Conservation (phyloP, 2,888 invertebrate genomes). For the Dascillus cervinus region DNA sequence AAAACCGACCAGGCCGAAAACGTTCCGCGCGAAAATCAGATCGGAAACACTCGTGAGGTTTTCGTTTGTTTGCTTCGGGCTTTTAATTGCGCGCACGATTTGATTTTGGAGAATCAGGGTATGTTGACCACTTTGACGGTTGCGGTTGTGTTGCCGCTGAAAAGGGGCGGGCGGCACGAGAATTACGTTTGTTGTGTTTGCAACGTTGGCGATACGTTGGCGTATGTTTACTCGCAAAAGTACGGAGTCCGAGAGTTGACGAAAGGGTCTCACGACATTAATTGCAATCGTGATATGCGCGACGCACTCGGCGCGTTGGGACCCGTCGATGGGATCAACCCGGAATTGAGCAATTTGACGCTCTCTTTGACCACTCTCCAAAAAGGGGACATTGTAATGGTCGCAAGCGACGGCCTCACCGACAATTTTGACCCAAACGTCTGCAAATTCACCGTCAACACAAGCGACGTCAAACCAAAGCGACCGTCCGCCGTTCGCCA, state of each 20-base stretch:
- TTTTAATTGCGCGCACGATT: conserved; percentile 77
- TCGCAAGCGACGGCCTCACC: conserved; percentile 84
- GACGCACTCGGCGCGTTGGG: conserved; percentile 84
- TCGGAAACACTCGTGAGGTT: conserved; percentile 58
- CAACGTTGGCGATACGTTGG: conserved; percentile 83
- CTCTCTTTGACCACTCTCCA: conserved; percentile 75
- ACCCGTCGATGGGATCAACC: conserved; percentile 76
- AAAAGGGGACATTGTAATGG: conserved; percentile 73
- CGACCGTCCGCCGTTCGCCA: conserved; percentile 10
- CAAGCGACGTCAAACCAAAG: conserved; percentile 39
- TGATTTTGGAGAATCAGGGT: conserved; percentile 75
- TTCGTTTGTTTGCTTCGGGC: conserved; percentile 70
- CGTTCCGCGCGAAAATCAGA: conserved; percentile 23
- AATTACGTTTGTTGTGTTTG: conserved; percentile 73
- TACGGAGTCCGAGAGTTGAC: conserved; percentile 78
- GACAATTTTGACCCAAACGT: conserved; percentile 91
- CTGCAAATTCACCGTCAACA: conserved; percentile 67
- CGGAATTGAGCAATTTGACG: conserved; percentile 81
- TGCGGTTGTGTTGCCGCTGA: conserved; percentile 61
- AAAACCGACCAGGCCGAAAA: conserved; percentile 25
- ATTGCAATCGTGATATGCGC: conserved; percentile 76
- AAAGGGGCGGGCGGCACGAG: conserved; percentile 18
- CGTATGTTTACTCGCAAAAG: conserved; percentile 73
- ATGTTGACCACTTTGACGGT: conserved; percentile 79
- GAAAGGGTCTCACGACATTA: conserved; percentile 76